phyloP scores from a whole-genome alignment of 92 coral and sea anemone genomes.

The Phenganax marumi region DNA sequence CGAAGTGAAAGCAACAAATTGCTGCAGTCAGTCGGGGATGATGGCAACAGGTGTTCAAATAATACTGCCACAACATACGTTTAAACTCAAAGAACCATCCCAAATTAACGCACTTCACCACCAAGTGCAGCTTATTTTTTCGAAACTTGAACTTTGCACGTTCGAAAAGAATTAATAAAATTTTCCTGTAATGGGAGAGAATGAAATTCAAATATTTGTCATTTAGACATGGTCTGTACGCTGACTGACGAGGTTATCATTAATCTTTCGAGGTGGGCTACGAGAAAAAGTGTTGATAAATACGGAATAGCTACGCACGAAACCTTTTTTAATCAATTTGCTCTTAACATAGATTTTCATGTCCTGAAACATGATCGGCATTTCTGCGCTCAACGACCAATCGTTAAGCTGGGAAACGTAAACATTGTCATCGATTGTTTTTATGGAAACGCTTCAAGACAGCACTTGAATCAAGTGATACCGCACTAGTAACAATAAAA shows the following conservation, averaged over 20 bases:
- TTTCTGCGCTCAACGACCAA: neutral
- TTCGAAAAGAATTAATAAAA: neutral
- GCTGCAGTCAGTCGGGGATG: neutral
- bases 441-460: slow-evolving; percentile 1
- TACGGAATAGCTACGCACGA: slow-evolving; percentile 30
- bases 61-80: neutral
- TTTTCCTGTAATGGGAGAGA: slow-evolving; percentile 9
- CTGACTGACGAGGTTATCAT: slow-evolving; percentile 41
- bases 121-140: neutral
- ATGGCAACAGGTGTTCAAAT: slow-evolving; percentile 4
- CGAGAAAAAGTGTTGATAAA: slow-evolving; percentile 36
- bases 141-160: no score
- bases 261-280: slow-evolving; percentile 40
- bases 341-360: neutral
- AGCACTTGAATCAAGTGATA: slow-evolving; percentile 24
- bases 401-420: neutral
- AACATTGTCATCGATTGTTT: slow-evolving; percentile 20
- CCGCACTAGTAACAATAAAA: neutral
- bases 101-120: neutral
- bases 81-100: neutral
- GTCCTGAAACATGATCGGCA: slow-evolving; percentile 20
- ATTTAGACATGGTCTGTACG: slow-evolving; percentile 39
- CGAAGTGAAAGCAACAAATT: slow-evolving; percentile 28
- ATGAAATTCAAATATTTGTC: slow-evolving; percentile 34
- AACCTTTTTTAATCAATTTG: slow-evolving; percentile 21